Base-by-base conservation (phyloP, 2,797 vertebrate genomes). In the Tenualosa ilisha region DNA sequence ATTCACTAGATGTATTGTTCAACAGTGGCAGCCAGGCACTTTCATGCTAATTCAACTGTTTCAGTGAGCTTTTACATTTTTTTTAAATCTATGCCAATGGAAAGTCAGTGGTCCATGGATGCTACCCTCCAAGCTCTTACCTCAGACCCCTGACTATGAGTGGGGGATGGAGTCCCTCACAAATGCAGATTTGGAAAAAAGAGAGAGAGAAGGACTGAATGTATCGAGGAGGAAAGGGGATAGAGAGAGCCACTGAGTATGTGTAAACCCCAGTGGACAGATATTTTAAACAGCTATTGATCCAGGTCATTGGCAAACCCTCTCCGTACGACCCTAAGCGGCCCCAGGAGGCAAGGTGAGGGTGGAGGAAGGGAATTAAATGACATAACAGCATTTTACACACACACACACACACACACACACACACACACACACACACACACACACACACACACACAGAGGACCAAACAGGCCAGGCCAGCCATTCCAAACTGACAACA, bases 241-340 rank as follows among this genome's bases (percentile, higher is more conserved):
- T 83, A 81, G 82, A 75, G 84, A 72, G 85, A 89, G 88, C 85
- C 84, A 75, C 84, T 87, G 89, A 89, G 92, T 91, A 91, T 92
- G 88, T 92, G 88, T 94, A 94, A 93, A 91, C 94, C 93, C 90
- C 81, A 88, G 93, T 93, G 93, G 89, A 90, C 89, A 87, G 89
- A 91, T 87, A 92, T 93, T 95, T 95, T 95, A 95, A 96, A 95
- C 94, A 94, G 94, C 93, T 95, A 96, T 96, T 94, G 94, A 96
- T 96, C 93, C 92, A 90, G 93, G 94, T 95, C 94, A 94, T 91
- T 93, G 91, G 88, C 93, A 93, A 93, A 92, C 91, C 91, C 91
- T 89, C 90, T 93, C 92, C 90, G 79, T 89, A 88, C 93, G 94
- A 95, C 94, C 94, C 92, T 91, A 88, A 84, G 87, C 82, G 51